Conservation (phyloP, 2,113 vertebrate genomes). For the Pygoscelis antarcticus region DNA sequence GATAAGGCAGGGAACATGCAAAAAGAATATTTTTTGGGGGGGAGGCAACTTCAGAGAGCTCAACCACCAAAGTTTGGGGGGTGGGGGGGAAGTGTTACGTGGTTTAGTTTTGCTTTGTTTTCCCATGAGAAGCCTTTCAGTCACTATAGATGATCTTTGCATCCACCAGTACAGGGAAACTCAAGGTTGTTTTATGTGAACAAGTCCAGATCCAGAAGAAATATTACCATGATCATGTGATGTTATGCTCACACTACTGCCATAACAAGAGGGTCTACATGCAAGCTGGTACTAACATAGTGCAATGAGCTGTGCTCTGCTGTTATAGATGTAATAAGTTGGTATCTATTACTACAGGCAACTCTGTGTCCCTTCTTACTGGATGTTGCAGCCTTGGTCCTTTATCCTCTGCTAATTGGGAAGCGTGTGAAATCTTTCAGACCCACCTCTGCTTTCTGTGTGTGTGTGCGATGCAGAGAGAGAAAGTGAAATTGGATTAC, state of each 20-base stretch:
- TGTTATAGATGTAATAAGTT: accelerated
- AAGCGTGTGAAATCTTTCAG: neutral
- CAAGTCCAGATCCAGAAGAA: neutral
- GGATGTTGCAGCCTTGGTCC: neutral
- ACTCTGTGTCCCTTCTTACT: neutral
- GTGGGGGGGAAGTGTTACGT: accelerated
- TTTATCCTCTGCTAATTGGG: neutral
- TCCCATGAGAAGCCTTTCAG: neutral
- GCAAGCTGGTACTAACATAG: neutral
- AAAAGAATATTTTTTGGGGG: accelerated
- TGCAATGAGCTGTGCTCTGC: neutral
- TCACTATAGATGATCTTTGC: neutral
- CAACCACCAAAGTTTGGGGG: neutral
- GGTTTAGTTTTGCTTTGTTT: neutral
- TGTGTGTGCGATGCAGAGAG: neutral
- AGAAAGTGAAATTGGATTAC: neutral
- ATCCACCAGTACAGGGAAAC: neutral
- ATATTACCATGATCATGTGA: accelerated
- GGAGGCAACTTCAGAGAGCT: neutral
- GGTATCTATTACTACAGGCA: neutral
- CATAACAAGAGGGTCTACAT: neutral
- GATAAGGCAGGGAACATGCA: neutral
- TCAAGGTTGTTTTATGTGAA: neutral
- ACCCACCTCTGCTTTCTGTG: neutral
- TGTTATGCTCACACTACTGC: neutral